Evolutionary conservation across 2,888 invertebrate genomes (phyloP), one percentile per base, ranked within the genome.

Genomic region (Clanis bilineata): DNA sequence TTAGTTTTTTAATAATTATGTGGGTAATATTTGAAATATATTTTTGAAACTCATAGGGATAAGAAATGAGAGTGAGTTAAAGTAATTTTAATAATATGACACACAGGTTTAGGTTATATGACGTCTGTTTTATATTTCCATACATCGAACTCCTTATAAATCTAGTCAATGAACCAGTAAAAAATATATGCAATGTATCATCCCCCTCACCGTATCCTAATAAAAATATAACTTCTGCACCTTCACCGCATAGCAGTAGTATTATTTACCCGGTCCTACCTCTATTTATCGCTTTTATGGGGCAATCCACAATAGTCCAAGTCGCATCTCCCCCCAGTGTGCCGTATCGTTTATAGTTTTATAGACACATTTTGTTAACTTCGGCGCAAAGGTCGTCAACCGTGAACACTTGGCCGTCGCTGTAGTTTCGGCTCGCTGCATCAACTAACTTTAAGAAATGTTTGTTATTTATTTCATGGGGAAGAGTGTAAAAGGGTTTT

Each of bases 291-390:
- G 51, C 32, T 25, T 47, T 51, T 32, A 51, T 51, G 32, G 32
- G 10, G 51, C 51, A 18, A 32, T 51, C 18, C 47, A 9, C 32
- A 51, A 32, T 51, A 51, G 51, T 51, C 51, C 51, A 23, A 51
- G 51, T 51, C 51, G 44, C 44, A 23, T 44, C 23, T 51, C 51
- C 51, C 51, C 51, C 47, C 18, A 41, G 51, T 51, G 51, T 51
- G 51, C 32, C 28, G 32, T 32, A 28, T 18, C 51, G 32, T 51
- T 51, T 51, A 51, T 21, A 51, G 18, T 51, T 51, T 51, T 51
- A 51, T 51, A 18, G 18, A 18, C 28, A 18, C 28, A 32, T 51
- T 51, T 32, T 28, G 28, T 51, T 51, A 32, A 51, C 32, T 51
- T 51, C 32, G 51, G 51, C 32, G 15, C 51, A 51, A 15, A 32